Evolutionary conservation across 2,113 vertebrate species (phyloP), one percentile per base, ranked within the genome.

Genomic region (Ameiurus melas): DNA sequence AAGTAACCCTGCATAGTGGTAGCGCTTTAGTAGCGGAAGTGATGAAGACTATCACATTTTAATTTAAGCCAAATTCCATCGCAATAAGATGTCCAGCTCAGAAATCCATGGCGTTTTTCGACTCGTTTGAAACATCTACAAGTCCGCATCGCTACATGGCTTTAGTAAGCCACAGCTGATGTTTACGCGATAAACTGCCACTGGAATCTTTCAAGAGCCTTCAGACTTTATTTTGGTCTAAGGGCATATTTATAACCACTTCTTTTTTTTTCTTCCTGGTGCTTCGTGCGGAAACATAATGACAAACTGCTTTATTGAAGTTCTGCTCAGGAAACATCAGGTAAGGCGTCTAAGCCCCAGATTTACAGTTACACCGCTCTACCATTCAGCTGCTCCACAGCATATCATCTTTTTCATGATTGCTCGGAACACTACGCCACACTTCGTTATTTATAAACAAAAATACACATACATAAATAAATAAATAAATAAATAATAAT

Each of bases 371-470:
- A 43, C 30, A 83, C 33, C 20, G 19, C 6, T 70, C 51, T 79
- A 58, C 86, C 33, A 55, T 86, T 83, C 85, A 58, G 58, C 68
- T 66, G 83, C 82, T 87, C 88, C 85, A 85, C 14, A 53, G 79
- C 78, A 89, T 88, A 90, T 88, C 89, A 91, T 92, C 89, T 86
- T 90, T 90, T 90, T 90, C 71, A 87, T 88, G 73, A 87, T 87
- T 47, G 79, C 62, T 91, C 79, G 84, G 86, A 80, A 88, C 83
- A 78, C 87, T 14, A 70, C 62, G 68, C 84, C 53, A 53, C 51
- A 66, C 77, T 75, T 17, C 85, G 79, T 66, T 36, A 6, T 60
- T 77, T 27, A n/a, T 33, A 33, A 3, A 55, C 36, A 36, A 36
- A 81, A 33, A 55, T 8, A 6, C 43, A 85, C 43, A 22, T 22